A percentile compares a stretch with the other conserved stretches of the same genome.
phyloP scores from a whole-genome alignment of 2,113 vertebrate species.

The Petroica traversi region DNA sequence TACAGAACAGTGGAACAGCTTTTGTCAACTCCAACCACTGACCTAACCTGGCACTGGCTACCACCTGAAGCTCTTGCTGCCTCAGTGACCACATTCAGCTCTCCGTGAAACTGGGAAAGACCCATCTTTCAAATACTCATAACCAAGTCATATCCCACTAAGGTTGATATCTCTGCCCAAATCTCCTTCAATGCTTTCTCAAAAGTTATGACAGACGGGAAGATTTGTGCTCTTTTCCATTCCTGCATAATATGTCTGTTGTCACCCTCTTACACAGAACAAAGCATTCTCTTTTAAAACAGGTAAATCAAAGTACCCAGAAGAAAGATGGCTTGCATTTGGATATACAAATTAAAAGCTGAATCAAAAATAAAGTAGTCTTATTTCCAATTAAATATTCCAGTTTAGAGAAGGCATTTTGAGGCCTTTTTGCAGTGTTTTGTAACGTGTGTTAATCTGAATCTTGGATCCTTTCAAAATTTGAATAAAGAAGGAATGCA shows the following conservation, averaged over 20 bases:
- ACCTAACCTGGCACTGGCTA: not conserved
- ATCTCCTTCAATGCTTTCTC: not conserved
- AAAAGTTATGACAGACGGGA: not conserved
- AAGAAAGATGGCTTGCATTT: not conserved
- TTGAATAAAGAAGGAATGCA: not conserved
- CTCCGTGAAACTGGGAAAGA: not conserved
- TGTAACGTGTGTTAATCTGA: not conserved
- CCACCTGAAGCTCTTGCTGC: not conserved
- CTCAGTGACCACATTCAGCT: not conserved
- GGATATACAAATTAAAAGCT: not conserved
- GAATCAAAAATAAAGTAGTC: not conserved
- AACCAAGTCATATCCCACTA: not conserved
- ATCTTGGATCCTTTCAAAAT: not conserved
- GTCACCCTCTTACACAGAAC: not conserved
- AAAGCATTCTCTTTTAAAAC: not conserved
- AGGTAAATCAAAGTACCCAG: not conserved
- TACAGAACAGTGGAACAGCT: not conserved
- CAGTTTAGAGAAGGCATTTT: not conserved
- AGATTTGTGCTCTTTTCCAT: not conserved
- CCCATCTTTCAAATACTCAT: not conserved
- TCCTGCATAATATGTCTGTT: not conserved
- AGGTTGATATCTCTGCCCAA: not conserved
- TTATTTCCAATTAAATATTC: not conserved
- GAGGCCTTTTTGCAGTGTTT: not conserved
- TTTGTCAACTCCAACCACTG: not conserved